Percentiles rank a stretch among this genome's conserved stretches.
These are phyloP conservation scores for Apodemia zela DNA, from an alignment of 2,888 invertebrate species.

Conservation along the genomic window DNA sequence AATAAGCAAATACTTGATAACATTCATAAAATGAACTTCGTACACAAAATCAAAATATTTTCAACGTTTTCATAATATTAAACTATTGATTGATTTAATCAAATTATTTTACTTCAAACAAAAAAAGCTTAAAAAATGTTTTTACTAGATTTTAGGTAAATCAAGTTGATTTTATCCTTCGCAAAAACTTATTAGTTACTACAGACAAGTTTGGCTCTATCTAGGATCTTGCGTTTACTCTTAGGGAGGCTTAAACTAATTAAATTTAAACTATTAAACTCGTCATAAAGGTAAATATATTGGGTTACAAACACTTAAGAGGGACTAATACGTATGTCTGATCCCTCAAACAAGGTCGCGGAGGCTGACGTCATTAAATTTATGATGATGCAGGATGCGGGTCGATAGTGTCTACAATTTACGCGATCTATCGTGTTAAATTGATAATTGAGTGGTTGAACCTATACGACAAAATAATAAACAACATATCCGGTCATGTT, in stretches of 20 bases:
- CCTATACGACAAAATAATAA: conserved; percentile 9
- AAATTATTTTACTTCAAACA: too few species aligned
- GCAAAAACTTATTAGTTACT: too few species aligned
- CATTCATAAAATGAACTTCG: neutral
- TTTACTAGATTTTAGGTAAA: too few species aligned
- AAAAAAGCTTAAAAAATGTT: too few species aligned
- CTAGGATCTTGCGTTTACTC: too few species aligned
- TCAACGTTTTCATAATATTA: neutral
- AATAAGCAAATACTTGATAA: neutral
- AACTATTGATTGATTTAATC: too few species aligned
- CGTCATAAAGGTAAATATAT: conserved; percentile 35
- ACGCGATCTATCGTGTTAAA: conserved; percentile 1
- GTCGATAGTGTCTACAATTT: conserved; percentile 36
- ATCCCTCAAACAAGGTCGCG: conserved; percentile 62
- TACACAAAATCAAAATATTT: neutral
- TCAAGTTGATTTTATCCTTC: too few species aligned
- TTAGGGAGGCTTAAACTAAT: too few species aligned
- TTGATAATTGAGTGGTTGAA: conserved; percentile 13
- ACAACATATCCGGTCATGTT: conserved; percentile 4
- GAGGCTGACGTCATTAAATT: conserved; percentile 60
- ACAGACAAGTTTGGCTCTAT: too few species aligned
- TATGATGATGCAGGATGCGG: conserved; percentile 61
- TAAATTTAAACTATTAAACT: conserved; percentile 17
- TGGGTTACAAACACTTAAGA: conserved; percentile 55
- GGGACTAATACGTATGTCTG: conserved; percentile 50